Base-by-base conservation (phyloP, 2,888 invertebrate species). In the Cheilosia pagana region DNA sequence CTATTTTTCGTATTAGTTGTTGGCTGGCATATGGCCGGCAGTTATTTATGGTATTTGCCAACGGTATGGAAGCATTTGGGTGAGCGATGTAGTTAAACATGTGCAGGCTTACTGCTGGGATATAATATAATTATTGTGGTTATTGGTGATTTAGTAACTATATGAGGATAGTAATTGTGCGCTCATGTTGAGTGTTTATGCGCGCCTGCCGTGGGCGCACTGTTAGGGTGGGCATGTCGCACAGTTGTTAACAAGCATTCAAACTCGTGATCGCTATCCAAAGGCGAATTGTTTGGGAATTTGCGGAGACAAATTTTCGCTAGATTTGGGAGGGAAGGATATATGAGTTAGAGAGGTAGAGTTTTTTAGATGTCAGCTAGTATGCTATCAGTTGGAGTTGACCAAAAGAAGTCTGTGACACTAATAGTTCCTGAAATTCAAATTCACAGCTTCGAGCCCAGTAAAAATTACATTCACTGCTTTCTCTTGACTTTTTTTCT, bases 121-220 rank as follows among this genome's bases (percentile, higher is more conserved):
- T 21, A 3, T 6, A 19, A 19, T 45, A 65, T 63, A 83, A 83
- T 74, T 78, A 68, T 70, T 79, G 68, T 63, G 67, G 71, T 78
- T 82, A 82, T 78, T 68, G 82, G 62, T 83, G 83, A 79, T 79
- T 83, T 79, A 74, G 52, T 63, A 62, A 35, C 63, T 55, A 21
- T 55, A 21, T n/a, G 39, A 57, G 43, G 25, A 79, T 68, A 45
- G 52, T 79, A 39, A 83, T 74, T 74, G 62, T 74, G 62, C 48
- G 21, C 53, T 50, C 50, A 83, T 74, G 72, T 78, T 72, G 68
- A 68, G 68, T 63, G 68, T 72, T 77, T 65, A 71, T 67, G 59
- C 53, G 25, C 25, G 12, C 35, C 12, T 35, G 50, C 21, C 21
- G 50, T 50, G 57, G 71, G 65, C 48, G 65, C 41, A 53, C 45